Conservation (phyloP, 2,113 vertebrate species). For the Hemiscyllium ocellatum region DNA sequence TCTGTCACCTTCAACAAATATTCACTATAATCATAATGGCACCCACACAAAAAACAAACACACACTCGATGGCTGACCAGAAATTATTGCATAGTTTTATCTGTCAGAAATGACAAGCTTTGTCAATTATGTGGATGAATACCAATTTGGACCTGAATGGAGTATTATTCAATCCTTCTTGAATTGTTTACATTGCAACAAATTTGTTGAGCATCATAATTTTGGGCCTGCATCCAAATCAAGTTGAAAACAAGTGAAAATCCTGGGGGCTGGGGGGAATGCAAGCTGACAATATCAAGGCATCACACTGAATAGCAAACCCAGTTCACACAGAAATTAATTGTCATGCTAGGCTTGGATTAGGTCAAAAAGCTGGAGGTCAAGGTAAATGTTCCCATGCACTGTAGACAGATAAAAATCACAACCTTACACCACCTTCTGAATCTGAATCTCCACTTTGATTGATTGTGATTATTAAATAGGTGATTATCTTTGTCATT, state of each 20-base stretch:
- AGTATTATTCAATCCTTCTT: constrained; percentile 14
- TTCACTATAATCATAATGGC: constrained; percentile 30
- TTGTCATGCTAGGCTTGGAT: not conserved
- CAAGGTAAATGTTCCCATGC: not conserved
- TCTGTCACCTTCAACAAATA: constrained; percentile 34
- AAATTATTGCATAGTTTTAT: constrained; percentile 5
- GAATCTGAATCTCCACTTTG: constrained; percentile 22
- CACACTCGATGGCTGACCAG: not conserved
- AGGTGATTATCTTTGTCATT: not conserved
- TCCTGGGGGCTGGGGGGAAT: too few species aligned
- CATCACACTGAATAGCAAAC: not conserved
- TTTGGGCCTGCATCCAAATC: not conserved
- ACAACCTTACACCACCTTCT: not conserved
- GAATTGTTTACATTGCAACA: constrained; percentile 2
- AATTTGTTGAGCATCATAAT: constrained; percentile 5
- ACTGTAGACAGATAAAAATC: not conserved
- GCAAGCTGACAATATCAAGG: not conserved
- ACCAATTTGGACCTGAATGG: constrained; percentile 5
- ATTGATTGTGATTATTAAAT: not conserved
- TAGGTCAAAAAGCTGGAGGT: constrained; percentile 10
- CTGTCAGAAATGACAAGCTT: constrained; percentile 29
- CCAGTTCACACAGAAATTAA: not conserved
- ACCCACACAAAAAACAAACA: constrained; percentile 22
- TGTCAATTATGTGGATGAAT: constrained; percentile 25
- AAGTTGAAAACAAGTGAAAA: not conserved